Conservation (phyloP, 2,113 vertebrate genomes). For the Oceanites oceanicus region DNA sequence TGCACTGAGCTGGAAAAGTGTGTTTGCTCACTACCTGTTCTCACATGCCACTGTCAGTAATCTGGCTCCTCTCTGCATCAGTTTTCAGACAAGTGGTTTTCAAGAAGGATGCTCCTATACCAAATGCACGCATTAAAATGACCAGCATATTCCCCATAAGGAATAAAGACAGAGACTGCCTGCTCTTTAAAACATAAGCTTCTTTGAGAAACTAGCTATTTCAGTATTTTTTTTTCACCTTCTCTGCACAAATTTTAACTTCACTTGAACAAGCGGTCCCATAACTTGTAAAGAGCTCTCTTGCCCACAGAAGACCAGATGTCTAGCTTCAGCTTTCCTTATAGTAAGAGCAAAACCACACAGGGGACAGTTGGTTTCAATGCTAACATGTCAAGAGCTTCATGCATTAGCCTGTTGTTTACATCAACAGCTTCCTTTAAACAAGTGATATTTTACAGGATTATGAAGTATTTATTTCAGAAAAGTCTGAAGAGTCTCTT, state of each 20-base stretch:
- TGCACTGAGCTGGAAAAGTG: background rate
- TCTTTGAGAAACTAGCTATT: background rate
- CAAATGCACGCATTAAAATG: background rate
- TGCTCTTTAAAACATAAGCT: background rate
- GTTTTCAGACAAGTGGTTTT: background rate
- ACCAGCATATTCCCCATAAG: background rate
- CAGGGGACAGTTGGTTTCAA: constrained; percentile 34
- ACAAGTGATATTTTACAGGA: constrained; percentile 29
- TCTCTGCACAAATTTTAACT: constrained; percentile 2
- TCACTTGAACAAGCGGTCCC: background rate
- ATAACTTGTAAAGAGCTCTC: background rate
- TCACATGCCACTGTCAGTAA: background rate
- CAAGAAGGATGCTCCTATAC: background rate
- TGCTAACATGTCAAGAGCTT: constrained; percentile 34
- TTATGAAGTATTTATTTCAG: constrained; percentile 34
- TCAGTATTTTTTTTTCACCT: background rate
- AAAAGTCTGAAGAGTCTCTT: background rate
- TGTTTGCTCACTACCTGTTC: background rate
- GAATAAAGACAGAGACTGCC: background rate
- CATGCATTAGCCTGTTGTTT: constrained; percentile 41
- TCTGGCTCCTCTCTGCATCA: background rate
- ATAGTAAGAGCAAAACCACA: background rate
- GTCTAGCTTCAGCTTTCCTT: constrained; percentile 4
- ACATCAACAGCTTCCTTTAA: constrained; percentile 44
- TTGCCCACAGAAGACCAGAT: constrained; percentile 37